These are phyloP conservation scores for Meteorus colon DNA, from an alignment of 2,888 invertebrate species.

Conservation along the genomic window DNA sequence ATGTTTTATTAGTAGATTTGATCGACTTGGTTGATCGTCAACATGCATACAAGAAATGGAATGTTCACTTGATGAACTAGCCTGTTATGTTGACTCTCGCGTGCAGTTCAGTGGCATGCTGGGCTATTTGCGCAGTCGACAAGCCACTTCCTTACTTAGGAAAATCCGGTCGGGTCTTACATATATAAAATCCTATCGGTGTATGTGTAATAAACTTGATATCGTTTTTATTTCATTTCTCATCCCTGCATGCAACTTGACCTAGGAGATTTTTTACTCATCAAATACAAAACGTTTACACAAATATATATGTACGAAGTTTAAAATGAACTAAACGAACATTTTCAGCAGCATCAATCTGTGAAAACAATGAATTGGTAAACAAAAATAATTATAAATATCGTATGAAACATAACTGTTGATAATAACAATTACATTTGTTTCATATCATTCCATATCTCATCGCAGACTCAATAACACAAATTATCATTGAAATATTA, in stretches of 20 bases:
- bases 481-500: no score
- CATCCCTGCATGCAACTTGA: background rate
- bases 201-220: background rate
- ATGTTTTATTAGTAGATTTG: background rate
- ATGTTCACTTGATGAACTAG: slow-evolving; percentile 26
- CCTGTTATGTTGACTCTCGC: background rate
- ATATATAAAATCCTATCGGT: slow-evolving; percentile 11
- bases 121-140: slow-evolving; percentile 14
- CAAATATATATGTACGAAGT: no score
- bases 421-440: no score
- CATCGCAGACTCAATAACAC: no score
- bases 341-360: no score
- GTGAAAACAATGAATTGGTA: no score
- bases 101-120: slow-evolving; percentile 32
- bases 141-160: slow-evolving; percentile 41
- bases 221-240: background rate
- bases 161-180: slow-evolving; percentile 32
- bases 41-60: slow-evolving; percentile 21
- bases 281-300: no score
- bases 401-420: no score
- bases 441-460: no score
- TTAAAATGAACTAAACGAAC: no score
- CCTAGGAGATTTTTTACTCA: background rate
- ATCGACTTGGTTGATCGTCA: slow-evolving; percentile 15
- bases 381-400: no score